These are phyloP conservation scores for Glomeris marginata DNA, from an alignment of 2,888 invertebrate species.

Conservation along the genomic window DNA sequence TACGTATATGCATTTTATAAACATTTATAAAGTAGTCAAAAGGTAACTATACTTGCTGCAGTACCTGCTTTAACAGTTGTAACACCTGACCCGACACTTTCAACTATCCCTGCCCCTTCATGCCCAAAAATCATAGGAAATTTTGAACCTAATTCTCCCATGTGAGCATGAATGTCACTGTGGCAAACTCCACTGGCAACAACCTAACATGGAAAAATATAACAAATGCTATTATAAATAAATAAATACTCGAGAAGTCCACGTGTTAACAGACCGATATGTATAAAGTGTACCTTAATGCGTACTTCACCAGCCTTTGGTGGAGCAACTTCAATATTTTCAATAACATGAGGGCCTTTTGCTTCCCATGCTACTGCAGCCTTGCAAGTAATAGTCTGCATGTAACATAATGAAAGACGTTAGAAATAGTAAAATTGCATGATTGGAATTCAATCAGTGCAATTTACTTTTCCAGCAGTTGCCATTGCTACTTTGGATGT, in stretches of 20 bases:
- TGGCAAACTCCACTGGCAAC: constrained; percentile 13
- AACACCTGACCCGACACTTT: constrained; percentile 87
- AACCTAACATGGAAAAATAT: too few species aligned
- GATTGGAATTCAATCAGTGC: too few species aligned
- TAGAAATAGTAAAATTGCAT: not conserved
- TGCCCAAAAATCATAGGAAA: constrained; percentile 92
- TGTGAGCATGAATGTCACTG: constrained; percentile 19
- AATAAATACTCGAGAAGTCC: too few species aligned
- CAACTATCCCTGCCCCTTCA: constrained; percentile 93
- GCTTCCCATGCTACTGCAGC: constrained; percentile 97
- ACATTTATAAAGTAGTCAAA: not conserved
- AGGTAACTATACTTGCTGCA: too few species aligned
- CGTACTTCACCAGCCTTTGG: constrained; percentile 14
- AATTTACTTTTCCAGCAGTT: too few species aligned
- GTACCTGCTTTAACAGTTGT: constrained; percentile 63
- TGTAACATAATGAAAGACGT: not conserved
- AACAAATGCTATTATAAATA: too few species aligned
- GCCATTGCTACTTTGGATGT: too few species aligned
- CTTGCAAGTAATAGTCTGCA: constrained; percentile 66
- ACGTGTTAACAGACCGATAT: not conserved
- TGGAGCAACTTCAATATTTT: constrained; percentile 44
- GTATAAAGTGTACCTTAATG: constrained; percentile 10
- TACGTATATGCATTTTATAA: not conserved
- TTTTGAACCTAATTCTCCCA: constrained; percentile 66
- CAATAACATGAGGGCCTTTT: constrained; percentile 72